phyloP scores from a whole-genome alignment of 2,113 vertebrate genomes.

The Lasiurus borealis region DNA sequence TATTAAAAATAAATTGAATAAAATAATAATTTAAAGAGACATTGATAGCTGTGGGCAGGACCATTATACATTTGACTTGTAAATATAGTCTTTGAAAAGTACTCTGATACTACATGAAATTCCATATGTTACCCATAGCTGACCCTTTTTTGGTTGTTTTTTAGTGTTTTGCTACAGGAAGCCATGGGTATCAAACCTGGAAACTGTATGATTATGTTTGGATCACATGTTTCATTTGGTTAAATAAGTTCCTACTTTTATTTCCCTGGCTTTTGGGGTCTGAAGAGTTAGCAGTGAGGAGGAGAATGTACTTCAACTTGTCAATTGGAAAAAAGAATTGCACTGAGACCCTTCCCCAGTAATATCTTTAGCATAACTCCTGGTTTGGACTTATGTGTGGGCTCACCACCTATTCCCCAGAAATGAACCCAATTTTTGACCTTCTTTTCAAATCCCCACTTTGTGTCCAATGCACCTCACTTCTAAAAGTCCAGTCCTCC shows the following conservation, averaged over 20 bases:
- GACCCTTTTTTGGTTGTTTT: background rate
- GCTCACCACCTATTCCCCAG: background rate
- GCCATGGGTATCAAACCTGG: background rate
- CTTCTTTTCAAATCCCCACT: background rate
- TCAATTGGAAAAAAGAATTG: background rate
- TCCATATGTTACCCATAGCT: background rate
- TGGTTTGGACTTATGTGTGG: background rate
- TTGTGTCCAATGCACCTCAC: background rate
- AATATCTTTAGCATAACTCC: background rate
- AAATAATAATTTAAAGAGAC: background rate
- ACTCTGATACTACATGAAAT: background rate
- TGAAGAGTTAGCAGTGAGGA: background rate
- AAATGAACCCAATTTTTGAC: background rate
- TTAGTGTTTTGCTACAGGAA: constrained; percentile 27
- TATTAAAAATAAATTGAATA: background rate
- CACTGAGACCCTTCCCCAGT: background rate
- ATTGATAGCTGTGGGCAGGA: background rate
- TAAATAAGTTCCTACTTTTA: background rate
- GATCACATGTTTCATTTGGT: background rate
- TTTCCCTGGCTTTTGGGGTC: background rate
- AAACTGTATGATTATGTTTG: background rate
- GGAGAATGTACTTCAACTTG: background rate
- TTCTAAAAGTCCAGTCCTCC: background rate
- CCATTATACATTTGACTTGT: background rate
- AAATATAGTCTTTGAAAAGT: constrained; percentile 31